Conservation (phyloP, 2,113 vertebrate genomes). For the Podocnemis expansa region DNA sequence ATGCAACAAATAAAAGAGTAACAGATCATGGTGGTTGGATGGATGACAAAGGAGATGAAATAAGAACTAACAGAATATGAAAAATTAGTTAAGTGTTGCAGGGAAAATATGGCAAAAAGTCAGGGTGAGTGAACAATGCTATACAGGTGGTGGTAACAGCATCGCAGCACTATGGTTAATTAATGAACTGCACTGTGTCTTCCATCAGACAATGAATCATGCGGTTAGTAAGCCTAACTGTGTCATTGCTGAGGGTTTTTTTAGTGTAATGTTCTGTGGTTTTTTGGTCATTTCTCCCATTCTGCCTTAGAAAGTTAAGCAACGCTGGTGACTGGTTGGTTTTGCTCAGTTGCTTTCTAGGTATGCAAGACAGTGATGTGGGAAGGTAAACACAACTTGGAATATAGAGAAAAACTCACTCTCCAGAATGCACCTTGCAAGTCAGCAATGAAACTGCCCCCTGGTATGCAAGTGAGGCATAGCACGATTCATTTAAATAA, state of each 20-base stretch:
- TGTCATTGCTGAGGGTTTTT: not conserved
- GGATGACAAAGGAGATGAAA: not conserved
- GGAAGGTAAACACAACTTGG: not conserved
- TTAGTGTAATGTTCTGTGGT: not conserved
- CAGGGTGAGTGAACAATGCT: not conserved
- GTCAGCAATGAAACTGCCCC: not conserved
- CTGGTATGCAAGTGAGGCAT: not conserved
- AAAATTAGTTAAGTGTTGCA: not conserved
- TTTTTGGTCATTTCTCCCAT: not conserved
- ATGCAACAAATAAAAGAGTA: not conserved
- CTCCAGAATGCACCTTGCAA: not conserved
- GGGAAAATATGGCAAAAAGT: not conserved
- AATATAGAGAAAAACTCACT: not conserved
- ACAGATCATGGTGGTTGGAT: not conserved
- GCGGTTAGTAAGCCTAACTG: not conserved
- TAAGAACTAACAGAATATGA: not conserved
- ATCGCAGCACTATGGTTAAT: not conserved
- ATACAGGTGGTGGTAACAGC: not conserved
- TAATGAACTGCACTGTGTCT: not conserved
- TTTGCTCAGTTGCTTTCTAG: not conserved
- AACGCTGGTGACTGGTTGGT: not conserved
- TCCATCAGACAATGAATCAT: not conserved
- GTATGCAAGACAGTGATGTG: not conserved
- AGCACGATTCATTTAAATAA: not conserved
- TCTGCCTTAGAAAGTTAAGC: not conserved